Evolutionary conservation across 2,113 vertebrate species (phyloP).

Genomic region (Platichthys stellatus): DNA sequence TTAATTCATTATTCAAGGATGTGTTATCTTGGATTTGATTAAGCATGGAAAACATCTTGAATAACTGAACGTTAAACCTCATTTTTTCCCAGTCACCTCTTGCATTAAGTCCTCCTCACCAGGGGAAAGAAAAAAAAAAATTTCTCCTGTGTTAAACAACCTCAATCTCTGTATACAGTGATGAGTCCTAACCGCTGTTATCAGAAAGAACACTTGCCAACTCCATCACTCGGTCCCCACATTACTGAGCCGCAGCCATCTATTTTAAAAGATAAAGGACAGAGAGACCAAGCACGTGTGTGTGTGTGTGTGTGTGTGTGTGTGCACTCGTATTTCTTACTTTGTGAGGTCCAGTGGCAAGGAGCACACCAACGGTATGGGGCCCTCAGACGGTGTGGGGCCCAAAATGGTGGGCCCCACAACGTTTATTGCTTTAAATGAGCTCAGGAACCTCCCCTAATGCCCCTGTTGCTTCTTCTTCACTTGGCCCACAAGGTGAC

Average conservation of each 20-base stretch:
- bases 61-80: conserved; percentile 6
- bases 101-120: not conserved
- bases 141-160: conserved; percentile 26
- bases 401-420: too few species aligned
- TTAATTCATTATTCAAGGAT: conserved; percentile 12
- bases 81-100: conserved; percentile 33
- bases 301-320: not conserved
- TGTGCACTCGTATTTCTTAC: too few species aligned
- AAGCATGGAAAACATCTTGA: conserved; percentile 2
- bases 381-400: too few species aligned
- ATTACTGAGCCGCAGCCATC: conserved; percentile 41
- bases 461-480: too few species aligned
- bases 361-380: too few species aligned
- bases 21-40: not conserved
- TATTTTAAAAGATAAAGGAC: conserved; percentile 48
- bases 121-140: not conserved
- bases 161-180: conserved; percentile 26
- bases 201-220: conserved; percentile 30
- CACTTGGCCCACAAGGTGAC: too few species aligned
- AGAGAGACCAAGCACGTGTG: not conserved
- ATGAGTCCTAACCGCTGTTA: conserved; percentile 45
- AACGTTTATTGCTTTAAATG: too few species aligned
- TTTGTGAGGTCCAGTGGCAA: too few species aligned
- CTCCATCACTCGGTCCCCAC: conserved; percentile 21
- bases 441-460: too few species aligned